phyloP scores from a whole-genome alignment of 2,888 invertebrate genomes.

The Nephrotoma flavescens region DNA sequence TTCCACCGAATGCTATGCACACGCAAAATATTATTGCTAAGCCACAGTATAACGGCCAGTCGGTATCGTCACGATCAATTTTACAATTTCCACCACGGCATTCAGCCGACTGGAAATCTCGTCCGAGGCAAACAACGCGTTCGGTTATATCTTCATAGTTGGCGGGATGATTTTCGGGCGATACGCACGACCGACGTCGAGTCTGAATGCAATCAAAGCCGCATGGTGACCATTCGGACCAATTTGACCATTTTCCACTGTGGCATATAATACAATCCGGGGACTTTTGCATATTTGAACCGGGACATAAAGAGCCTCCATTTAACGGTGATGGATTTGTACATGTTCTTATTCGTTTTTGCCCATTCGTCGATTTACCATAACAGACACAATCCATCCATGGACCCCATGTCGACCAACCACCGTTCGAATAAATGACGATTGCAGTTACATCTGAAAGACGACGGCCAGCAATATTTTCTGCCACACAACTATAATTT shows the following conservation, averaged over 20 bases:
- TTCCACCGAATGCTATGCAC: not conserved
- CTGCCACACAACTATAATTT: constrained; percentile 83
- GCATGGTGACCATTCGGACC: not conserved
- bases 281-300: constrained; percentile 59
- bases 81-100: constrained; percentile 28
- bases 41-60: not conserved
- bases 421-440: constrained; percentile 39
- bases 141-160: not conserved
- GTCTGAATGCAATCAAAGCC: not conserved
- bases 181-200: not conserved
- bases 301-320: constrained; percentile 69
- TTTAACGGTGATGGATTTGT: constrained; percentile 74
- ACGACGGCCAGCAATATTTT: constrained; percentile 68
- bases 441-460: constrained; percentile 48
- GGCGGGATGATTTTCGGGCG: not conserved
- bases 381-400: constrained; percentile 76
- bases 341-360: constrained; percentile 62
- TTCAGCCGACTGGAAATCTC: constrained; percentile 25
- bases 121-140: constrained; percentile 22
- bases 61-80: constrained; percentile 8
- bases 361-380: constrained; percentile 48
- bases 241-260: constrained; percentile 28
- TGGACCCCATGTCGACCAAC: constrained; percentile 68
- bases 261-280: constrained; percentile 57
- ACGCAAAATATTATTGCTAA: not conserved